phyloP scores from a whole-genome alignment of 2,888 invertebrate genomes.

The Athripsodes cinereus region DNA sequence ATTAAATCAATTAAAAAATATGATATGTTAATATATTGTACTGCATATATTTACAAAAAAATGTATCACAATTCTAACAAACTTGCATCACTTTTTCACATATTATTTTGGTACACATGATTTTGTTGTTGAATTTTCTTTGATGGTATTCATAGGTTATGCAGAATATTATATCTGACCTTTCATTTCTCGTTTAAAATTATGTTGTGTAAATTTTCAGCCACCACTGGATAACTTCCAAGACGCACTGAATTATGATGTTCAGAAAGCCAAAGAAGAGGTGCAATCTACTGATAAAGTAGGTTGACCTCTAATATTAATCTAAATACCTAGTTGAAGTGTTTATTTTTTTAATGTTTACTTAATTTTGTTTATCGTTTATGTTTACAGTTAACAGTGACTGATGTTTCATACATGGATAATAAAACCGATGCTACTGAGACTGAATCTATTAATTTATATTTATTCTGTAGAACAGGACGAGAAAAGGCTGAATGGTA shows the following conservation, averaged over 20 bases:
- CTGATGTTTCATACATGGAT: neutral
- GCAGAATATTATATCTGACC: too few relatives aligned
- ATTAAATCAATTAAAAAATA: too few relatives aligned
- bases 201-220: neutral
- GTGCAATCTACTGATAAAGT: neutral
- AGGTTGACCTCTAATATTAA: too few relatives aligned
- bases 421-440: neutral
- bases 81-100: too few relatives aligned
- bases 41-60: too few relatives aligned
- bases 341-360: neutral
- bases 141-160: too few relatives aligned
- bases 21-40: too few relatives aligned
- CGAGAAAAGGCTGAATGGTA: constrained; percentile 91
- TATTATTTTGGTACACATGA: too few relatives aligned
- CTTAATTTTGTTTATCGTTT: neutral
- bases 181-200: too few relatives aligned
- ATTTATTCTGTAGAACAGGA: constrained; percentile 73
- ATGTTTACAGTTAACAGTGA: neutral
- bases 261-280: neutral
- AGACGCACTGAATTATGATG: neutral
- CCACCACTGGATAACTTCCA: neutral
- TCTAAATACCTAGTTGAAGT: neutral
- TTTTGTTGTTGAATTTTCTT: too few relatives aligned
- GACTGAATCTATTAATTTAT: constrained; percentile 34
- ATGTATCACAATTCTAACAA: too few relatives aligned